Evolutionary conservation across 2,113 vertebrate genomes (phyloP).

Genomic region (Trachemys scripta): DNA sequence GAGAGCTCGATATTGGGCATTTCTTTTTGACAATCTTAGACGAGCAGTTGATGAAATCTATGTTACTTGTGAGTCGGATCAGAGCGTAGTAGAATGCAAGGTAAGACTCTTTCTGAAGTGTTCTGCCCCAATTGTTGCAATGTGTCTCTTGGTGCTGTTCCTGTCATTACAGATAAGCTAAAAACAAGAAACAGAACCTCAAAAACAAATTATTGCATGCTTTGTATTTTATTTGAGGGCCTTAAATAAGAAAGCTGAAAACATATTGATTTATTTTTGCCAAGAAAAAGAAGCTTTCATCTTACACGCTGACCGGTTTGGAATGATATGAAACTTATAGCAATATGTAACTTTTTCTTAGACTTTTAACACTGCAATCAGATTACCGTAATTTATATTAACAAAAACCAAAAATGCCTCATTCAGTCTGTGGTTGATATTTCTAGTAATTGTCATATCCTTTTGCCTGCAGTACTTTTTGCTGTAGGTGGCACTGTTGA

Average conservation of each 20-base stretch:
- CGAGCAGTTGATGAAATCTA: slow-evolving; percentile 98
- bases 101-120: slow-evolving; percentile 69
- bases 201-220: neutral
- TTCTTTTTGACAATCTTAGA: slow-evolving; percentile 97
- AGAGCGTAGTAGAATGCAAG: slow-evolving; percentile 99
- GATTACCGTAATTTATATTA: neutral
- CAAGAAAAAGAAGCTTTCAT: neutral
- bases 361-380: neutral
- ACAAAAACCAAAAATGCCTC: neutral
- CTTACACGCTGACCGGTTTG: neutral
- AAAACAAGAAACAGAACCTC: neutral
- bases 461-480: neutral
- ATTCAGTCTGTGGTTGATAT: neutral
- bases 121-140: neutral
- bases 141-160: fast-evolving
- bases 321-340: neutral
- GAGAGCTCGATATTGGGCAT: slow-evolving; percentile 97
- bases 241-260: neutral
- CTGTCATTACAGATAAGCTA: no score
- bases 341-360: neutral
- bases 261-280: neutral
- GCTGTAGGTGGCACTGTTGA: slow-evolving; percentile 79
- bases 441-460: neutral
- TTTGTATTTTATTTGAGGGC: neutral
- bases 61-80: slow-evolving; percentile 97